A percentile compares a stretch with the other conserved stretches of the same genome.
phyloP scores from a whole-genome alignment of 2,113 vertebrate species.

The Chamaetylas fuelleborni region DNA sequence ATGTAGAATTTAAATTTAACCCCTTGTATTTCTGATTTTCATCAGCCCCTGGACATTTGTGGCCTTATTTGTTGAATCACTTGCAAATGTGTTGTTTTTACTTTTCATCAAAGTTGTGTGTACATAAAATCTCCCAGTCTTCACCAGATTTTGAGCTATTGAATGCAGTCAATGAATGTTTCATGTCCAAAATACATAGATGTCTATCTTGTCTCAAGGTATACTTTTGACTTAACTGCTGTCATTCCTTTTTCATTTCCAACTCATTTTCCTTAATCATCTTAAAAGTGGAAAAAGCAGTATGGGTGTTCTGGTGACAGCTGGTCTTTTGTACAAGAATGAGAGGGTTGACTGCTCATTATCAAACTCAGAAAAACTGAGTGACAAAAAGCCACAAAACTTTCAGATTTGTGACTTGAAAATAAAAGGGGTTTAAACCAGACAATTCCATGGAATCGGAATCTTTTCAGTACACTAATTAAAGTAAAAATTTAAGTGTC shows the following conservation, averaged over 20 bases:
- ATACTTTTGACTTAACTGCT: not conserved
- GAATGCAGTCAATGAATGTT: not conserved
- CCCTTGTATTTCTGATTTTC: not conserved
- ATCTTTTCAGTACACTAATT: not conserved
- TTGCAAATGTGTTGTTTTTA: not conserved
- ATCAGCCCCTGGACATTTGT: not conserved
- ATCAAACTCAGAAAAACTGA: not conserved
- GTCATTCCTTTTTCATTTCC: not conserved
- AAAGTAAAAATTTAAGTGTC: not conserved
- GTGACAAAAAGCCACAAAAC: not conserved
- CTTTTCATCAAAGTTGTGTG: not conserved
- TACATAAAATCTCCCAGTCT: not conserved
- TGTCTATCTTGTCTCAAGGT: not conserved
- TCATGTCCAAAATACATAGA: not conserved
- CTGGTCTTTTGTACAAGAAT: not conserved
- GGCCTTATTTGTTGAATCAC: not conserved
- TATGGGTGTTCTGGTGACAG: not conserved
- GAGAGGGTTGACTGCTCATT: not conserved
- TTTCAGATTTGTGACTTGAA: not conserved
- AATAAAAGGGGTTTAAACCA: not conserved
- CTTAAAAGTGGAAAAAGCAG: not conserved
- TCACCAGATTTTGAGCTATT: not conserved
- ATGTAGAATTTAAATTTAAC: not conserved
- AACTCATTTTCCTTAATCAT: not conserved
- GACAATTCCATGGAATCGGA: not conserved